phyloP scores from a whole-genome alignment of 2,797 vertebrate genomes.

The Schizothorax lantsangensis region DNA sequence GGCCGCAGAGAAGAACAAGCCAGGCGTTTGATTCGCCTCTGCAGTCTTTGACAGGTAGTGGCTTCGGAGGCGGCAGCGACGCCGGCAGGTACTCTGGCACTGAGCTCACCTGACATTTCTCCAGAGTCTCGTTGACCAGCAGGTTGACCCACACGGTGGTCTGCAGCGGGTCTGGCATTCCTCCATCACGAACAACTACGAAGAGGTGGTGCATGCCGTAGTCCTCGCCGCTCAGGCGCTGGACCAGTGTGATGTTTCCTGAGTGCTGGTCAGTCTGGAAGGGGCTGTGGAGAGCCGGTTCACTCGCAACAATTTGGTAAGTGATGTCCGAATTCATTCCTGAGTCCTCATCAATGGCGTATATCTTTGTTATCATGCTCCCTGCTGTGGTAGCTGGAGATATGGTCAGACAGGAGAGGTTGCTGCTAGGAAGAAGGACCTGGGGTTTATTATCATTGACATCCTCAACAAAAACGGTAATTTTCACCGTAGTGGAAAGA shows the following conservation, averaged over 20 bases:
- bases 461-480: slow-evolving; percentile 81
- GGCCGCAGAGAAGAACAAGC: slow-evolving; percentile 65
- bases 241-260: slow-evolving; percentile 77
- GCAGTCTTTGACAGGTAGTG: slow-evolving; percentile 63
- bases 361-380: slow-evolving; percentile 76
- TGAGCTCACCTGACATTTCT: slow-evolving; percentile 71
- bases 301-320: slow-evolving; percentile 69
- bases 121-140: slow-evolving; percentile 76
- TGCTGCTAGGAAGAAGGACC: slow-evolving; percentile 81
- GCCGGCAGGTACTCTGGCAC: slow-evolving; percentile 60
- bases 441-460: slow-evolving; percentile 83
- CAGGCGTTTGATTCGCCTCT: slow-evolving; percentile 49
- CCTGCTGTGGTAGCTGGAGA: slow-evolving; percentile 71
- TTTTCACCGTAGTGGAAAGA: slow-evolving; percentile 74
- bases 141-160: slow-evolving; percentile 82
- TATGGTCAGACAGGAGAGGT: slow-evolving; percentile 79
- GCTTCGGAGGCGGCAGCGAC: slow-evolving; percentile 54
- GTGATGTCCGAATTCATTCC: slow-evolving; percentile 82
- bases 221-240: slow-evolving; percentile 69
- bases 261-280: slow-evolving; percentile 76
- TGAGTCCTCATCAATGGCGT: slow-evolving; percentile 78
- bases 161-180: slow-evolving; percentile 77
- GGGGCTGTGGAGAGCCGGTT: slow-evolving; percentile 62
- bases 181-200: slow-evolving; percentile 78
- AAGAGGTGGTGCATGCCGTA: slow-evolving; percentile 80